Percentiles rank a stretch among this genome's conserved stretches.
These are phyloP conservation scores for Poecile montanus DNA, from an alignment of 2,797 vertebrate species.

Conservation along the genomic window DNA sequence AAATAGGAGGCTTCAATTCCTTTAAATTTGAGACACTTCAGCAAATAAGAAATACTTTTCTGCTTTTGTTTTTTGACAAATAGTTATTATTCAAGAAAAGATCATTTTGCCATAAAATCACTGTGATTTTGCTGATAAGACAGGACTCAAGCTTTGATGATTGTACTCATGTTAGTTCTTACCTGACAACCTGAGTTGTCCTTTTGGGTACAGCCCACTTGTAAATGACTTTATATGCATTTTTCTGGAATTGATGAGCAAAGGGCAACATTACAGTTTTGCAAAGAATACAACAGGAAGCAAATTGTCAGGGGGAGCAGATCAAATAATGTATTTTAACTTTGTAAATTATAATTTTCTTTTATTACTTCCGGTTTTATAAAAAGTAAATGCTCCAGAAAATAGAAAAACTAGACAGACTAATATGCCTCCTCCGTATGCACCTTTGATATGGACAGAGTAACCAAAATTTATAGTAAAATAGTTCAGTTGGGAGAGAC, in stretches of 20 bases:
- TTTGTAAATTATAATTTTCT: background rate
- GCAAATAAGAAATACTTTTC: background rate
- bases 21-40: background rate
- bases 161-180: background rate
- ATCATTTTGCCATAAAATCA: background rate
- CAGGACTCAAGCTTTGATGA: background rate
- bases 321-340: background rate
- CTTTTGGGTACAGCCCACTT: background rate
- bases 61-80: background rate
- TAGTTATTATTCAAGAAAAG: background rate
- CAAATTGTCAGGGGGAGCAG: background rate
- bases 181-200: background rate
- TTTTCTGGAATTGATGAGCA: background rate
- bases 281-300: background rate
- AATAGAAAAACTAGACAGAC: background rate
- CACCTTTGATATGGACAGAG: background rate
- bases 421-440: fast-evolving
- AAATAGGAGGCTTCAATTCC: background rate
- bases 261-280: background rate
- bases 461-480: background rate
- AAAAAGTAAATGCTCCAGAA: background rate
- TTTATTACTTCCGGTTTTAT: background rate
- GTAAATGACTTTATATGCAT: background rate
- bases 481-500: background rate
- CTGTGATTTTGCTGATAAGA: background rate